These are phyloP conservation scores for Xanthorhoe spadicearia DNA, from an alignment of 2,888 invertebrate species.

Conservation along the genomic window DNA sequence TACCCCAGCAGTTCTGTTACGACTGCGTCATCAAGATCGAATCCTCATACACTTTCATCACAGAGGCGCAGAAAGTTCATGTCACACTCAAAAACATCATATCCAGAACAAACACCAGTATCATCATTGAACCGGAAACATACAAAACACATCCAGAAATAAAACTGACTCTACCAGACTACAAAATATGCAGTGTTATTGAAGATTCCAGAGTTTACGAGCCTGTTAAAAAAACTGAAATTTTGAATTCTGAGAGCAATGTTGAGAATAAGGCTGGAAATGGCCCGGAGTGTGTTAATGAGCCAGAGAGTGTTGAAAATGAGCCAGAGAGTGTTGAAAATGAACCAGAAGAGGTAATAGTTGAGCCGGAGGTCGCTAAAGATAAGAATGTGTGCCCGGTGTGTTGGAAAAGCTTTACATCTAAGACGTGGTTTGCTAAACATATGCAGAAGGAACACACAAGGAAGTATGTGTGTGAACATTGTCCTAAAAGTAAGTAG, in stretches of 20 bases:
- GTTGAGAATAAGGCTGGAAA: conserved; percentile 12
- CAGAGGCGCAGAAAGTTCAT: conserved; percentile 70
- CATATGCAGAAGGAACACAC: conserved; percentile 71
- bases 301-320: conserved; percentile 23
- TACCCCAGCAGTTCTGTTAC: conserved; percentile 81
- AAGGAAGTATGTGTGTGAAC: conserved; percentile 59
- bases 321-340: conserved; percentile 32
- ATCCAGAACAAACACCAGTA: conserved; percentile 59
- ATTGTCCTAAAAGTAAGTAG: conserved; percentile 70
- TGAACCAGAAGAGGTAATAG: conserved; percentile 21
- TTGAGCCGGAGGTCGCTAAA: conserved; percentile 28
- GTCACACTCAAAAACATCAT: conserved; percentile 67
- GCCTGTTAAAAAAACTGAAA: conserved; percentile 33
- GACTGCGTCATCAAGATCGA: conserved; percentile 79
- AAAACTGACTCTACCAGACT: conserved; percentile 62
- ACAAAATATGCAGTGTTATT: conserved; percentile 60
- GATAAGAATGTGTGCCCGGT: conserved; percentile 60
- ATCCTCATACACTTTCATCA: conserved; percentile 77
- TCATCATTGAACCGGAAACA: conserved; percentile 64
- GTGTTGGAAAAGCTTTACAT: conserved; percentile 66
- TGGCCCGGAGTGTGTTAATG: conserved; percentile 7
- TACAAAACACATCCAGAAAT: conserved; percentile 45
- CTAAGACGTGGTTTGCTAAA: conserved; percentile 70
- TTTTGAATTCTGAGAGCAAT: conserved; percentile 16
- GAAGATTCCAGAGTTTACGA: conserved; percentile 48